Base-by-base conservation (phyloP, 1,140 invertebrate genomes). In the Tetranychus urticae region DNA sequence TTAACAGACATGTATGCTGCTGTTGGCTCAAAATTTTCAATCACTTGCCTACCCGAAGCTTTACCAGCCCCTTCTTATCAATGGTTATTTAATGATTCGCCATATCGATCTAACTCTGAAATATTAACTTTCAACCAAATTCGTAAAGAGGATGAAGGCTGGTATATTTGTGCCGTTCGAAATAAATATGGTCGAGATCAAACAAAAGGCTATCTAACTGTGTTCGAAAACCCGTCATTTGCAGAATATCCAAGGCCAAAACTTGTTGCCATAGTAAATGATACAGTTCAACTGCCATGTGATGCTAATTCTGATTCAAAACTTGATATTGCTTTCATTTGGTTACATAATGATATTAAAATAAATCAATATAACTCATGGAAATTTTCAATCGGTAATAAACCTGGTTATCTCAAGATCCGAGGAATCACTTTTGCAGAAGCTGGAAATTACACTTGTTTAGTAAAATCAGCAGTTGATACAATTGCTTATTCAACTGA, bases 21-120 rank as follows among this genome's bases (percentile, higher is more conserved):
- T 2, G 83, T 91, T 71, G 81, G 81, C 63, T 87, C 88, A 48
- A 94, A 94, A 72, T 82, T 88, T 0, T 94, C 90, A 0, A 83
- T 97, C 58, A 77, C 79, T 47, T 97, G 92, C 72, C 81, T 86
- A 67, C 91, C 92, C 0, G 92, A 97, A 76, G 90, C 88, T 31
- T 89, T 91, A 3, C 92, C 93, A 1, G 78, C 77, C 65, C 88
- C 92, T 0, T 81, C 81, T 66, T 90, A 90, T 69, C 77, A 80
- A 48, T 97, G 91, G 91, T 85, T 85, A 69, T 90, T 90, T 72
- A 83, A 96, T 75, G 86, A 42, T 23, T 37, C 13, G 33, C 60
- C 48, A 46, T 52, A 62, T 1, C 5, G 52, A 7, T 14, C 79
- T 39, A 80, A 84, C 58, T 86, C 80, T 73, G 88, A 88, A 31